Base-by-base conservation (phyloP, 2,113 vertebrate genomes). In the Typhlomys cinereus region DNA sequence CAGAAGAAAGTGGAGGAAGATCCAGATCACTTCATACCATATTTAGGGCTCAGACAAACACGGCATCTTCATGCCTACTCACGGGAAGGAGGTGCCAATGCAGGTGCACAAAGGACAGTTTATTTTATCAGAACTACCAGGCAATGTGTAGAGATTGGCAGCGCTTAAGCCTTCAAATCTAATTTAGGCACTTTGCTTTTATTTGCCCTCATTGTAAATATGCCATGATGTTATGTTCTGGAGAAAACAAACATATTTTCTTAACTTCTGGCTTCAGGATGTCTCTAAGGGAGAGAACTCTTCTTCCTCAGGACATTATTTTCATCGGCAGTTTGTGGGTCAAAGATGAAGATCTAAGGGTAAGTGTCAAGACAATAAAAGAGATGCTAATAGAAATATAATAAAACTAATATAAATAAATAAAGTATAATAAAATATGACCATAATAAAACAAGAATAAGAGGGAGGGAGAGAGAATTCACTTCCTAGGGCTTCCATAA, bases 151-250 rank as follows among this genome's bases (percentile, higher is more conserved):
- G 61, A 76, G 36, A 15, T 66, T 66, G 13, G 41, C 81, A 59
- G 66, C 73, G 12, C 41, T 50, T 84, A 39, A 41, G 84, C 31
- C 15, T n/a, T 70, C 34, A 84, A n/a, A 84, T 89, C 50, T 92
- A 66, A 79, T 84, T 44, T 79, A 48, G 54, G 36, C 48, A 44
- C 34, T 81, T 69, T 46, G 61, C 57, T 76, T 92, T 5, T 88
- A 95, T 62, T 64, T 78, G 85, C 62, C 27, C 20, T n/a, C 41
- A 69, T 64, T 85, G n/a, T 85, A 91, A 95, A 89, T 52, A 67
- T 50, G 88, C 41, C 62, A 50, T 50, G 20, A 23, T 36, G 46
- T 48, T 70, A 67, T 34, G 25, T 71, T 44, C 59, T 57, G 10
- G 44, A 67, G 18, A 29, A 86, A 52, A 80, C 66, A 71, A 79